Evolutionary conservation across 92 coral and sea anemone genomes (phyloP).

Genomic region (Epizoanthus stellaris): DNA sequence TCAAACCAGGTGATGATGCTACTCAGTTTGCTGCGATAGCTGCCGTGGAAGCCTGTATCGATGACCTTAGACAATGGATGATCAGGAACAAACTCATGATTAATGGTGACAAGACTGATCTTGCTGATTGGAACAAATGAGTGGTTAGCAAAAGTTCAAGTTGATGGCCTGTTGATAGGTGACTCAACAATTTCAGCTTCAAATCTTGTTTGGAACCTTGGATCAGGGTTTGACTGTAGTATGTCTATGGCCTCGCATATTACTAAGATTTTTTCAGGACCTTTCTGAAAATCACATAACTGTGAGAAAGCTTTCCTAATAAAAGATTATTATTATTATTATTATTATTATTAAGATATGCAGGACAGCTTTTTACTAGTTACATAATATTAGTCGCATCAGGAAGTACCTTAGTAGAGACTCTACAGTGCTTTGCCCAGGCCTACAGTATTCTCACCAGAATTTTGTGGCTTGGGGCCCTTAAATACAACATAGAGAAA

Average conservation of each 20-base stretch:
- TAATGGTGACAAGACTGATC: not conserved
- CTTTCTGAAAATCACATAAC: too few relatives aligned
- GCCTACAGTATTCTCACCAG: too few relatives aligned
- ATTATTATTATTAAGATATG: too few relatives aligned
- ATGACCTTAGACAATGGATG: not conserved
- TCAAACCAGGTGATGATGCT: too few relatives aligned
- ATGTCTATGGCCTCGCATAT: not conserved
- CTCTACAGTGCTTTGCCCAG: too few relatives aligned
- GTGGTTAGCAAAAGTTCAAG: too few relatives aligned
- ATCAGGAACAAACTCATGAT: not conserved
- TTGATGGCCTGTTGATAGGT: not conserved
- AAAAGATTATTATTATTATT: too few relatives aligned
- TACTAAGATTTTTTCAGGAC: not conserved
- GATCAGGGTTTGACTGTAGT: not conserved
- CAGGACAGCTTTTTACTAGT: not conserved
- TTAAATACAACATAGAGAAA: too few relatives aligned
- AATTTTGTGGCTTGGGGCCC: too few relatives aligned
- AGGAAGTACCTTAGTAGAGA: not conserved
- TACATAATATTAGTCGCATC: not conserved
- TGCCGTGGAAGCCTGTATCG: not conserved
- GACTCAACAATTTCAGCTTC: not conserved
- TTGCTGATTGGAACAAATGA: too few relatives aligned
- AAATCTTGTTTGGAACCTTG: not conserved
- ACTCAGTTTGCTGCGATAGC: too few relatives aligned
- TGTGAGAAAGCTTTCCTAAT: too few relatives aligned